A percentile compares a stretch with the other conserved stretches of the same genome.
Conservation (phyloP, 2,888 invertebrate genomes). For the Coelopa pilipes region DNA sequence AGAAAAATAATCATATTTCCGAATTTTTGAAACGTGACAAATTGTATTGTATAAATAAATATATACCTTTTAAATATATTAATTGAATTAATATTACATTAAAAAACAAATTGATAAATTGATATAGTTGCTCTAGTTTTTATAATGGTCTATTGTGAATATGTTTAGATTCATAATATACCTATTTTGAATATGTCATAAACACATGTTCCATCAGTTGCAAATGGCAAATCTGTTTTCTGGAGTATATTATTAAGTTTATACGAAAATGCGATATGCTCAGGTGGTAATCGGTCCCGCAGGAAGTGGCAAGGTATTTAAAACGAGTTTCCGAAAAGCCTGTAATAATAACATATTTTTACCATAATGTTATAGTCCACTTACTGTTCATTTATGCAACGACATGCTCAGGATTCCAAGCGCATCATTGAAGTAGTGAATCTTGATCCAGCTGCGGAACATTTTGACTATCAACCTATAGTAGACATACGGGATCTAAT, state of each 20-base stretch:
- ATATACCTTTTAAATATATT: too few species aligned
- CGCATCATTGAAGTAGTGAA: constrained; percentile 89
- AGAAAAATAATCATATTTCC: too few species aligned
- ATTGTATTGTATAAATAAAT: too few species aligned
- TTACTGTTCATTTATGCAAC: constrained; percentile 89
- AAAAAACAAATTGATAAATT: too few species aligned
- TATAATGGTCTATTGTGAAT: background rate
- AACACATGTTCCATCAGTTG: background rate
- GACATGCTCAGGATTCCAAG: constrained; percentile 81
- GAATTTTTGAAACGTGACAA: too few species aligned
- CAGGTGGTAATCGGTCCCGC: constrained; percentile 97
- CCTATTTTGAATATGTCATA: background rate
- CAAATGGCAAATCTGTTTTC: background rate
- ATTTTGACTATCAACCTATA: constrained; percentile 90
- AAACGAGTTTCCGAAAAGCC: constrained; percentile 5
- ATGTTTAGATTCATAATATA: background rate
- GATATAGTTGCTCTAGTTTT: too few species aligned
- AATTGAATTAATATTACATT: too few species aligned
- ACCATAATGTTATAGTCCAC: constrained; percentile 76
- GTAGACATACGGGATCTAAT: constrained; percentile 91
- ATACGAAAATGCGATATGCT: constrained; percentile 82
- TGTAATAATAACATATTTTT: constrained; percentile 28
- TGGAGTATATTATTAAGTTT: background rate
- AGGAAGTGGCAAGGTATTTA: constrained; percentile 91
- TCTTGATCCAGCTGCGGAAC: constrained; percentile 97